Conservation (phyloP, 53 echinoderm and acorn worm species). For the Holothuria leucospilota region DNA sequence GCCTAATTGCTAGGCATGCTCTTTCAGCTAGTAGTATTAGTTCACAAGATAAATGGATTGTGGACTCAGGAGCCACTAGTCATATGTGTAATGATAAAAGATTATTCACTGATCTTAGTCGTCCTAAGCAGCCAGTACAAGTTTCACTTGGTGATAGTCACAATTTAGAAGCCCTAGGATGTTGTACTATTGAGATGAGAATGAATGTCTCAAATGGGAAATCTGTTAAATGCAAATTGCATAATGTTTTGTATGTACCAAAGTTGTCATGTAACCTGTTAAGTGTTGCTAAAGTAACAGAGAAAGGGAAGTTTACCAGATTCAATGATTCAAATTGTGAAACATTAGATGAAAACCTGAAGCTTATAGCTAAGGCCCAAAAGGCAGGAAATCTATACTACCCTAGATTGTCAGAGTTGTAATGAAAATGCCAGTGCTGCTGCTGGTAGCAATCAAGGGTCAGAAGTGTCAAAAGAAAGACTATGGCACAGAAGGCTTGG, state of each 20-base stretch:
- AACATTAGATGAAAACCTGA: not conserved
- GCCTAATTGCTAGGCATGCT: too few relatives aligned
- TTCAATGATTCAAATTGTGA: constrained; percentile 25
- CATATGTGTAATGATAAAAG: constrained; percentile 7
- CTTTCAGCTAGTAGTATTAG: too few relatives aligned
- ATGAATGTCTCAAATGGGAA: too few relatives aligned
- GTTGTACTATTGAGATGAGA: not conserved
- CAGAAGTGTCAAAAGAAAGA: not conserved
- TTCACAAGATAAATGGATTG: too few relatives aligned
- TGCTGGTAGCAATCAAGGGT: not conserved
- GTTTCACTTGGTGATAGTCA: not conserved
- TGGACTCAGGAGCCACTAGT: too few relatives aligned
- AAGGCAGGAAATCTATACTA: constrained; percentile 5
- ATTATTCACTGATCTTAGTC: not conserved
- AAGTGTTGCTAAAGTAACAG: not conserved
- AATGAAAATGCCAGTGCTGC: not conserved
- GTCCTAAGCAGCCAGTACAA: too few relatives aligned
- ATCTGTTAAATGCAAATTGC: too few relatives aligned
- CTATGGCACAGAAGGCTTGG: constrained; percentile 26
- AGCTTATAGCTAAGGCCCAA: not conserved
- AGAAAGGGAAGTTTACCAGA: not conserved
- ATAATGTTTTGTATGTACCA: not conserved
- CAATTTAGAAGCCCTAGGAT: not conserved
- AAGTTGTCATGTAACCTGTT: not conserved
- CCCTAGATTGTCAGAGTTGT: not conserved